Evolutionary conservation across 2,888 invertebrate species (phyloP), one percentile per base, ranked within the genome.

Genomic region (Subacronicta megacephala): DNA sequence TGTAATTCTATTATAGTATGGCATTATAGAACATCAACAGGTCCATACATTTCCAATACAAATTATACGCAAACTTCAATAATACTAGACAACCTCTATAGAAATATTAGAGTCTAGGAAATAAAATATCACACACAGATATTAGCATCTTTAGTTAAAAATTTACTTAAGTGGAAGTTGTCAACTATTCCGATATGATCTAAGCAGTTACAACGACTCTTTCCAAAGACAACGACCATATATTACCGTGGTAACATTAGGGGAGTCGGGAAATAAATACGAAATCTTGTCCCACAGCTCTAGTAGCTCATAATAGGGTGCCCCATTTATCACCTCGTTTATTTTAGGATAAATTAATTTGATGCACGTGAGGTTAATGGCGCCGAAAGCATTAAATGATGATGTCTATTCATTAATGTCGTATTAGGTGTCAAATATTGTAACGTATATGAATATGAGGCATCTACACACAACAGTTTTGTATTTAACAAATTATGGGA

Each of bases 341-440:
- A 74, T 74, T 72, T 72, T 56, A 20, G 57, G 52, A 44, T 9
- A 57, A 54, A 57, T 60, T 69, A 72, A 67, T 73, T 61, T 71
- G 52, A 42, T 50, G 44, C 60, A 59, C 64, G 68, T 75, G 65
- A 68, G 26, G 23, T n/a, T 61, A 58, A 72, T 68, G 45, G 62
- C 45, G 72, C 23, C 35, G 68, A 72, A 64, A 72, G 57, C 54
- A 52, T 71, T 55, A 56, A 70, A 66, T 65, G 35, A 45, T 71
- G 26, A 57, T 31, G 17, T 37, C 41, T 31, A 43, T 67, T 62
- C 33, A 56, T 62, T 49, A 45, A 50, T 47, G 58, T 56, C 41
- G 53, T 66, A 53, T 60, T 44, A 36, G 15, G 17, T 74, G 62
- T 73, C 54, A 65, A 57, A 64, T 49, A 52, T 37, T 46, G 16